Evolutionary conservation across 2,888 invertebrate genomes (phyloP).

Genomic region (Tinea semifulvella): DNA sequence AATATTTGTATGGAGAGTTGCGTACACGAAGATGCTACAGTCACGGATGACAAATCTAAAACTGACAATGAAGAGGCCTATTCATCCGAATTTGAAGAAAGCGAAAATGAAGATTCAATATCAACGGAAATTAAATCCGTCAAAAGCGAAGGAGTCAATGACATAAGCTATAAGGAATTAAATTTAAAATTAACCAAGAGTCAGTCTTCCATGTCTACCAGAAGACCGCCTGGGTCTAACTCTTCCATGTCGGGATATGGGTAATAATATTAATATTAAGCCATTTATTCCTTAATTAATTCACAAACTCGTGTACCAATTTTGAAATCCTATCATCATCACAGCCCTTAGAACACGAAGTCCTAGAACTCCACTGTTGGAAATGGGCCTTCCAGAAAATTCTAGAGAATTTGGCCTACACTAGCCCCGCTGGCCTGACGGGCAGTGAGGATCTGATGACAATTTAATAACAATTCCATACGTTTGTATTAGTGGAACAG

Average conservation of each 20-base stretch:
- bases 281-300: no score
- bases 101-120: conserved; percentile 35
- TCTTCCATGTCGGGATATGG: conserved; percentile 43
- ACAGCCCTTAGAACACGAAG: no score
- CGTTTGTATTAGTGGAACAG: no score
- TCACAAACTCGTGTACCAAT: no score
- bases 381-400: no score
- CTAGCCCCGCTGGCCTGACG: no score
- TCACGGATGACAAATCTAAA: conserved; percentile 27
- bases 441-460: no score
- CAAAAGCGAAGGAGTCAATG: conserved; percentile 24
- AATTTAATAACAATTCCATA: no score
- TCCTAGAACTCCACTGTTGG: no score
- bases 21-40: conserved; percentile 39
- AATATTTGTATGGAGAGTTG: conserved; percentile 54
- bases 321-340: no score
- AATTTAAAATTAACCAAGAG: conserved; percentile 40
- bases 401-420: no score
- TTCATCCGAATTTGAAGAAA: conserved; percentile 59
- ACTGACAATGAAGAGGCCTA: conserved; percentile 42
- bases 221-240: conserved; percentile 25
- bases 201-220: conserved; percentile 35
- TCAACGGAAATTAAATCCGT: conserved; percentile 27
- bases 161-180: conserved; percentile 11
- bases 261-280: no score